These are phyloP conservation scores for Pluvianellus socialis DNA, from an alignment of 2,113 vertebrate genomes.

Conservation along the genomic window DNA sequence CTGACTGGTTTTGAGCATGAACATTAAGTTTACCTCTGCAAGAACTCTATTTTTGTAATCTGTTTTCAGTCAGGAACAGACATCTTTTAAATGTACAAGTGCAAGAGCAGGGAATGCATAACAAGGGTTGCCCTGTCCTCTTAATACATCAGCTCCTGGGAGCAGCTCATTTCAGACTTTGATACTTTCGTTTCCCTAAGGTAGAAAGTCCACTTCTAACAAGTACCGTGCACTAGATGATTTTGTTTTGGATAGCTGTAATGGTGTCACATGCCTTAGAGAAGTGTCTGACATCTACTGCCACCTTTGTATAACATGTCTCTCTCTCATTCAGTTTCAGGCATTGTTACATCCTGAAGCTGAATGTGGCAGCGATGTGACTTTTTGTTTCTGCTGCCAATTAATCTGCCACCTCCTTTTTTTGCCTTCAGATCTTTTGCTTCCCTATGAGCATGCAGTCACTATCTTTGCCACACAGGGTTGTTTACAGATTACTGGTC, in stretches of 20 bases:
- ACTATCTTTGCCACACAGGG: not conserved
- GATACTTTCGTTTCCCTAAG: not conserved
- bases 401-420: not conserved
- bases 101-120: not conserved
- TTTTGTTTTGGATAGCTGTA: constrained; percentile 38
- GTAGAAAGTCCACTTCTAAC: not conserved
- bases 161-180: not conserved
- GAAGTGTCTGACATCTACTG: not conserved
- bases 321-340: not conserved
- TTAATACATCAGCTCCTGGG: not conserved
- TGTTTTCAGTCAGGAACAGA: not conserved
- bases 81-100: not conserved
- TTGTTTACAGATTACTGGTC: constrained; percentile 30
- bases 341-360: not conserved
- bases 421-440: not conserved
- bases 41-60: not conserved
- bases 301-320: not conserved
- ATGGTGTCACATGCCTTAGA: not conserved
- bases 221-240: not conserved
- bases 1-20: not conserved
- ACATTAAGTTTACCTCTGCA: not conserved
- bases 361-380: not conserved
- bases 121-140: not conserved
- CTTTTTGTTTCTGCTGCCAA: constrained; percentile 21
- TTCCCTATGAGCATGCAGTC: not conserved